A percentile compares a stretch with the other conserved stretches of the same genome.
These are phyloP conservation scores for Nymphicus hollandicus DNA, from an alignment of 2,113 vertebrate genomes.

Conservation along the genomic window DNA sequence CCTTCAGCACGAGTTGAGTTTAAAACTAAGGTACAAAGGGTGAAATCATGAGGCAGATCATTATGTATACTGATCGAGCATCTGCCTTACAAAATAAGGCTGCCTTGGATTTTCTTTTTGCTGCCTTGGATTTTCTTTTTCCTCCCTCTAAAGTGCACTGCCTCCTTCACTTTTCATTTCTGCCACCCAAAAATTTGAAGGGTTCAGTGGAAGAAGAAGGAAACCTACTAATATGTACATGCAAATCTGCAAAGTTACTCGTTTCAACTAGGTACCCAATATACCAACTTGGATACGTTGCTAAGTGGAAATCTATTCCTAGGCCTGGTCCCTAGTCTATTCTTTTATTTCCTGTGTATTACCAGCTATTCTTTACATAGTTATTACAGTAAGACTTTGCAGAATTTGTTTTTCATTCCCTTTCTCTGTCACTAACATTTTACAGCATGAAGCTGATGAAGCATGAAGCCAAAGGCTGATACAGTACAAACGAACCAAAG, in stretches of 20 bases:
- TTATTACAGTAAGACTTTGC: background rate
- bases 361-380: background rate
- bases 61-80: background rate
- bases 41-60: background rate
- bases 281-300: too few relatives aligned
- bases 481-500: background rate
- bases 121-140: background rate
- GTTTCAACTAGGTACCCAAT: background rate
- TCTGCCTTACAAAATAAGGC: background rate
- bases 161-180: background rate
- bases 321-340: too few relatives aligned
- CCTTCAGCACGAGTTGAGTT: background rate
- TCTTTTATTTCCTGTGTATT: background rate
- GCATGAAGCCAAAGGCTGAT: background rate
- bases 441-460: background rate
- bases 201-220: background rate
- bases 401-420: background rate
- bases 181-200: background rate
- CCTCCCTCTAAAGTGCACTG: background rate
- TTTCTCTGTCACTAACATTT: background rate
- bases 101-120: background rate
- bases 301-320: background rate
- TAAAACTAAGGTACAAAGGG: background rate
- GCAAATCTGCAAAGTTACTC: background rate
- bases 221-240: background rate